phyloP scores from a whole-genome alignment of 2,113 vertebrate genomes.

The Alouatta palliata region DNA sequence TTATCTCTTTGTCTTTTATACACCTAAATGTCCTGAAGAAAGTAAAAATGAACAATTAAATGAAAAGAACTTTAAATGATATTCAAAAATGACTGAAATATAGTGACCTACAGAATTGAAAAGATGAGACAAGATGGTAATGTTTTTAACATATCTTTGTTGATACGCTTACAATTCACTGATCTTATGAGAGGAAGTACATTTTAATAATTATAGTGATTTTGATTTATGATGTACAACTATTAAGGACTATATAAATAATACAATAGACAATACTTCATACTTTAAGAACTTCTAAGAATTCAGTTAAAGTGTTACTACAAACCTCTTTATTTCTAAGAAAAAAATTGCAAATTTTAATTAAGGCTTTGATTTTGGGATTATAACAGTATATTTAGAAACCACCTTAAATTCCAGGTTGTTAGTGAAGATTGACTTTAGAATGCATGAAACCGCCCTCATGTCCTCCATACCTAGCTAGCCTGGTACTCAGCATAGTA shows the following conservation, averaged over 20 bases:
- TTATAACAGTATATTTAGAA: background rate
- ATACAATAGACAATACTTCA: background rate
- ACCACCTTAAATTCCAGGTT: background rate
- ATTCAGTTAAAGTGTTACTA: constrained; percentile 7
- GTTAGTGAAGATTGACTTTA: background rate
- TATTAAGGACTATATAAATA: background rate
- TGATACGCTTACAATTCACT: background rate
- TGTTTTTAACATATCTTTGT: background rate
- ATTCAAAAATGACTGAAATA: background rate
- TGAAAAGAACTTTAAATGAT: constrained; percentile 34
- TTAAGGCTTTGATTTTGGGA: constrained; percentile 8
- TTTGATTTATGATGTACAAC: background rate
- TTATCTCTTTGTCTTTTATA: background rate
- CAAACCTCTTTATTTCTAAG: background rate
- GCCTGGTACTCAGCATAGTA: rapidly evolving
- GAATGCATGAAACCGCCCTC: background rate
- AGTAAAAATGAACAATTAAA: constrained; percentile 13
- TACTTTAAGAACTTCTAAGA: constrained; percentile 13
- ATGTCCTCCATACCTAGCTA: background rate
- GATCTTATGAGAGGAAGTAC: background rate
- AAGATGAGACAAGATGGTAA: background rate
- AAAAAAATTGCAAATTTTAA: constrained; percentile 31
- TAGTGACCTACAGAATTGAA: background rate
- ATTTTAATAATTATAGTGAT: background rate
- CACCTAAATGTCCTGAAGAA: background rate